These are phyloP conservation scores for Zonitis immaculata DNA, from an alignment of 2,888 invertebrate genomes.

Conservation along the genomic window DNA sequence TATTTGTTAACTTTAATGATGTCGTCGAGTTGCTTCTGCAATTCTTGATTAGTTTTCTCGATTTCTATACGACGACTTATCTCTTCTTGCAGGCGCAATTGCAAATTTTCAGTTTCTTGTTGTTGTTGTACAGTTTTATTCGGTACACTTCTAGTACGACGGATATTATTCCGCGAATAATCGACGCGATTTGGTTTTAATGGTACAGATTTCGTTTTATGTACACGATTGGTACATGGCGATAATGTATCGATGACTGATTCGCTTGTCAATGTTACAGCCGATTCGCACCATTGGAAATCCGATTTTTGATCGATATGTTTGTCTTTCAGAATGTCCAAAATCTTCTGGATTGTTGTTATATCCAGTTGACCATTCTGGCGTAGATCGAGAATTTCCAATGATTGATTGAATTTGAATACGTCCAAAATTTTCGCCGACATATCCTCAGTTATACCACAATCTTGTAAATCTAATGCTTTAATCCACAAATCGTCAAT, in stretches of 20 bases:
- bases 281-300: slow-evolving; percentile 43
- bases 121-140: background rate
- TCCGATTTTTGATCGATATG: slow-evolving; percentile 36
- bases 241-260: slow-evolving; percentile 27
- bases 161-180: background rate
- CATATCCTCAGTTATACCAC: slow-evolving; percentile 64
- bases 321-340: slow-evolving; percentile 40
- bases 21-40: slow-evolving; percentile 58
- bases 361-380: slow-evolving; percentile 50
- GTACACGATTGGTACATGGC: slow-evolving; percentile 17
- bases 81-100: slow-evolving; percentile 54
- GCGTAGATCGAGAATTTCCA: slow-evolving; percentile 66
- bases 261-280: slow-evolving; percentile 31
- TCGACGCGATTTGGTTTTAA: slow-evolving; percentile 17
- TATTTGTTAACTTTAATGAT: slow-evolving; percentile 41
- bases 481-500: slow-evolving; percentile 78
- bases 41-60: slow-evolving; percentile 57
- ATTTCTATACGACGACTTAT: slow-evolving; percentile 58
- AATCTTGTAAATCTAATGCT: slow-evolving; percentile 71
- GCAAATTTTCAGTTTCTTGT: background rate
- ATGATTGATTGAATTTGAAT: slow-evolving; percentile 59
- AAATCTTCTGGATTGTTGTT: slow-evolving; percentile 37
- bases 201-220: slow-evolving; percentile 38
- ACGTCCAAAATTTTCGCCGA: slow-evolving; percentile 56
- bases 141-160: background rate